These are phyloP conservation scores for Panthera leo DNA, from an alignment of 2,113 vertebrate genomes.

Conservation along the genomic window DNA sequence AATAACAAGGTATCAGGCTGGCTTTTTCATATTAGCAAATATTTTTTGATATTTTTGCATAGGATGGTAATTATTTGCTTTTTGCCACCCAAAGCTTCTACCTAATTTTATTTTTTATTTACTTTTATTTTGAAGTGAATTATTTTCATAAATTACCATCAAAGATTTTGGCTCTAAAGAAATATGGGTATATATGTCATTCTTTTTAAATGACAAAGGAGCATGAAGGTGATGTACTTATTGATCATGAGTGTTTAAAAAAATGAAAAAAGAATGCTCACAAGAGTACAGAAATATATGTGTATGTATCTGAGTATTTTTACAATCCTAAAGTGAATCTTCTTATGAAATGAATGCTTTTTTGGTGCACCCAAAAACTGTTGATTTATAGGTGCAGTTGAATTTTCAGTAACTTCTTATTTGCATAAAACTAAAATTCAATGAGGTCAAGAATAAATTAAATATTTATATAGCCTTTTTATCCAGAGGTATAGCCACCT, in stretches of 20 bases:
- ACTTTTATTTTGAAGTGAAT: conserved; percentile 26
- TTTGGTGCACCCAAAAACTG: neutral
- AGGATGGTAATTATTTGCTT: neutral
- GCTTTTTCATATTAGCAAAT: neutral
- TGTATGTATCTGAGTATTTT: neutral
- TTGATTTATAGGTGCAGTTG: neutral
- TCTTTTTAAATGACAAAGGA: conserved; percentile 39
- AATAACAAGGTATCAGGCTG: conserved; percentile 22
- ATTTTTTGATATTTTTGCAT: conserved; percentile 18
- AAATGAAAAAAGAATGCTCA: neutral
- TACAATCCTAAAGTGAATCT: neutral
- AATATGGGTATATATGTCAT: neutral
- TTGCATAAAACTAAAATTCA: neutral
- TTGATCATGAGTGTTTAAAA: neutral
- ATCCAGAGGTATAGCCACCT: neutral
- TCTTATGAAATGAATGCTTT: neutral
- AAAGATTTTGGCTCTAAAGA: neutral
- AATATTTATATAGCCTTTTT: neutral
- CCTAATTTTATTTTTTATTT: conserved; percentile 36
- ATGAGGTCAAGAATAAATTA: neutral
- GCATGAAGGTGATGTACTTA: neutral
- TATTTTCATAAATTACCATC: conserved; percentile 6
- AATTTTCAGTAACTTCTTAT: conserved; percentile 1
- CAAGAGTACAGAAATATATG: neutral
- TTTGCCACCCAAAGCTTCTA: neutral